These are phyloP conservation scores for Lutra lutra DNA, from an alignment of 2,797 vertebrate species.

Conservation along the genomic window DNA sequence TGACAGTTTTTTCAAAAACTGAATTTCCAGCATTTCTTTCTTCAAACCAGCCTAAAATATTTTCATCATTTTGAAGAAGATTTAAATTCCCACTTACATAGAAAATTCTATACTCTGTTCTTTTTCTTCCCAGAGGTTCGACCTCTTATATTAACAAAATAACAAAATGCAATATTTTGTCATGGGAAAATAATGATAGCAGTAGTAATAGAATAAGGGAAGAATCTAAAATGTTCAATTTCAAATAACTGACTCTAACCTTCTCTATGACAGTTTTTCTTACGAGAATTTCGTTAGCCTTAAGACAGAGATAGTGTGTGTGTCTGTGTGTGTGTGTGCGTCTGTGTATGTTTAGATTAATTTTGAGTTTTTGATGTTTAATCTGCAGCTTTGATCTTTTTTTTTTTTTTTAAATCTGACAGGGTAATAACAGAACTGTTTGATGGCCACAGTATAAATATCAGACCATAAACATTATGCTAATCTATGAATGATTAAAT, in stretches of 20 bases:
- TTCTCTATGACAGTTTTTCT: background rate
- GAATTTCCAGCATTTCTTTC: background rate
- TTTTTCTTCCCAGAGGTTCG: background rate
- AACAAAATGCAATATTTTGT: background rate
- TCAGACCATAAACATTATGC: background rate
- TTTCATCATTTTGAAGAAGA: background rate
- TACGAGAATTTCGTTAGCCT: background rate
- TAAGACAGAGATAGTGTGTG: background rate
- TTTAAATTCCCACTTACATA: background rate
- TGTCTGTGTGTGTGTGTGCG: background rate
- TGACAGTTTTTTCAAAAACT: background rate
- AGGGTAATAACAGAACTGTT: background rate
- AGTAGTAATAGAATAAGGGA: background rate
- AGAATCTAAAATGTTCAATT: slow-evolving; percentile 8
- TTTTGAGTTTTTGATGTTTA: slow-evolving; percentile 7
- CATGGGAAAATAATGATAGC: background rate
- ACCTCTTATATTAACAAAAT: background rate
- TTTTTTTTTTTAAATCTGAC: background rate
- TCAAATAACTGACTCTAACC: background rate
- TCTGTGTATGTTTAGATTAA: background rate
- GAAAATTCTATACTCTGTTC: background rate
- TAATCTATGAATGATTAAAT: background rate
- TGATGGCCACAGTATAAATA: background rate
- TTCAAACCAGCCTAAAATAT: background rate
- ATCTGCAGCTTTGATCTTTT: background rate